Conservation (phyloP, 2,797 vertebrate genomes). For the Arremon brunneinucha region DNA sequence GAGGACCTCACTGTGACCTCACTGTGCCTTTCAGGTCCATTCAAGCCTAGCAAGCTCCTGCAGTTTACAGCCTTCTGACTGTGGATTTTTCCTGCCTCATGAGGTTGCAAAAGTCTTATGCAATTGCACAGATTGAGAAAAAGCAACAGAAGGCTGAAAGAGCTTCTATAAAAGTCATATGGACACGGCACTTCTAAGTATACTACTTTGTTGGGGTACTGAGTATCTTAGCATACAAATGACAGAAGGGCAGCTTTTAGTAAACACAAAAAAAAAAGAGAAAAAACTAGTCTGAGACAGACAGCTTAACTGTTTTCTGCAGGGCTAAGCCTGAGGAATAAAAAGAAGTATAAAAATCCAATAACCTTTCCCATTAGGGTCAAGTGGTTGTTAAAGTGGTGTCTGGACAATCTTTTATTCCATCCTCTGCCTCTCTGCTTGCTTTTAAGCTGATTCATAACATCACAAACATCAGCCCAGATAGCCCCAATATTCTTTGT, state of each 20-base stretch:
- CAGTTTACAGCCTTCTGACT: background rate
- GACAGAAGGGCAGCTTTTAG: slow-evolving; percentile 14
- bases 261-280: background rate
- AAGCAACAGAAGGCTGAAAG: background rate
- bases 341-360: slow-evolving; percentile 3
- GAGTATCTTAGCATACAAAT: slow-evolving; percentile 8
- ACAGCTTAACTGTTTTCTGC: slow-evolving; percentile 38
- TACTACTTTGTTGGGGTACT: background rate
- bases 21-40: background rate
- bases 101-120: background rate
- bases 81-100: background rate
- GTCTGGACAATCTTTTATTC: slow-evolving; percentile 38
- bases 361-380: slow-evolving; percentile 33
- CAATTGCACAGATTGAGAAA: background rate
- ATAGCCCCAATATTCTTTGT: slow-evolving; percentile 7
- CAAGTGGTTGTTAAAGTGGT: slow-evolving; percentile 46
- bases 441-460: slow-evolving; percentile 48
- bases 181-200: background rate
- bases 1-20: background rate
- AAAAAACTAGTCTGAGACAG: background rate
- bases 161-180: background rate
- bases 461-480: background rate
- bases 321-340: slow-evolving; percentile 10
- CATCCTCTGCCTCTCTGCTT: background rate
- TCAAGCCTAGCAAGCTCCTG: background rate